Evolutionary conservation across 2,113 vertebrate species (phyloP).

Genomic region (Gymnorhina tibicen): DNA sequence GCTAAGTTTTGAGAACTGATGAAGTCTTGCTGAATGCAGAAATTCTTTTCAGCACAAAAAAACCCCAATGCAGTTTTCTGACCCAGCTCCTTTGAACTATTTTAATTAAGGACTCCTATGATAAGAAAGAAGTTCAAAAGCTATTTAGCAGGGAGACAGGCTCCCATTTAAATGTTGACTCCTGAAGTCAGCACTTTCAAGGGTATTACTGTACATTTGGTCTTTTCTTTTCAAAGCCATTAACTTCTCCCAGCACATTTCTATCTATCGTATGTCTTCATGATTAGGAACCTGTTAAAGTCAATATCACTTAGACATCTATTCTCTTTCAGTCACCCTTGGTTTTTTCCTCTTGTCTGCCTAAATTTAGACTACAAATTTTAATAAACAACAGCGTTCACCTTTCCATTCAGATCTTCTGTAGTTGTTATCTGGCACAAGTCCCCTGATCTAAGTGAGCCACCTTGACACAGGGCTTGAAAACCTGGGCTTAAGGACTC

Average conservation of each 20-base stretch:
- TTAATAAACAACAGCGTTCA: background rate
- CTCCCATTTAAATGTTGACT: slow-evolving; percentile 27
- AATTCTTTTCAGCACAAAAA: slow-evolving; percentile 19
- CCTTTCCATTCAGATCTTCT: background rate
- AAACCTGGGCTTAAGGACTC: background rate
- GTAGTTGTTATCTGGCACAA: background rate
- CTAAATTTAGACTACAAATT: background rate
- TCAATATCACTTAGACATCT: background rate
- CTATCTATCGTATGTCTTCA: background rate
- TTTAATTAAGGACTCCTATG: slow-evolving; percentile 67
- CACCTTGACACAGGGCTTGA: background rate
- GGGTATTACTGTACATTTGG: background rate
- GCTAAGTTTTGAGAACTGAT: slow-evolving; percentile 34
- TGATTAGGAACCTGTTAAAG: background rate
- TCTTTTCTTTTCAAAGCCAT: slow-evolving; percentile 5
- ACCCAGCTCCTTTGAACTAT: slow-evolving; percentile 42
- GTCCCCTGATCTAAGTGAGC: background rate
- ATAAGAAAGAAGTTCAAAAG: slow-evolving; percentile 45
- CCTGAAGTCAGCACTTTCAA: slow-evolving; percentile 23
- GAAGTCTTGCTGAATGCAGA: slow-evolving; percentile 36
- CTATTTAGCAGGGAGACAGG: background rate
- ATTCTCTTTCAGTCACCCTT: background rate
- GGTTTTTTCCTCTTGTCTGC: background rate
- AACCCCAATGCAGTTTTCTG: slow-evolving; percentile 11
- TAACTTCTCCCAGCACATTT: background rate